Conservation (phyloP, 1,140 invertebrate species). For the Cherax quadricarinatus region DNA sequence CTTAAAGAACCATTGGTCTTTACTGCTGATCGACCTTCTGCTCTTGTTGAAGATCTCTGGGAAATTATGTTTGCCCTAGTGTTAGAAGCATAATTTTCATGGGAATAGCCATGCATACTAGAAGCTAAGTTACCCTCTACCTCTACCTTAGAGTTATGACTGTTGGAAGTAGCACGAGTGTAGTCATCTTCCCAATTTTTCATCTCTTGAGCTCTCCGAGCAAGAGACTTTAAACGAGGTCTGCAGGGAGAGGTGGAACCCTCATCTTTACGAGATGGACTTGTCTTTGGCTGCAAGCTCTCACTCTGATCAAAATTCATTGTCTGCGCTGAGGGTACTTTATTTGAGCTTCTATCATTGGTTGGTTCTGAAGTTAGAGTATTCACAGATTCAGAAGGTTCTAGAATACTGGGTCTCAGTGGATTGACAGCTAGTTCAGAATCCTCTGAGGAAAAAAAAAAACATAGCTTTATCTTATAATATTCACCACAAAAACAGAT, state of each 20-base stretch:
- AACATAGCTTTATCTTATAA: background rate
- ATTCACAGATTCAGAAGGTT: background rate
- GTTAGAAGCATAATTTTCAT: constrained; percentile 40
- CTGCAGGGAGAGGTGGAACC: constrained; percentile 11
- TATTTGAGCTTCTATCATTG: background rate
- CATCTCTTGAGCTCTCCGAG: constrained; percentile 66
- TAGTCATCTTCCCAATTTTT: constrained; percentile 73
- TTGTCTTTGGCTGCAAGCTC: background rate
- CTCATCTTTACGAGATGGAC: background rate
- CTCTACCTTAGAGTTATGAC: constrained; percentile 58
- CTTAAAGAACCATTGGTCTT: background rate
- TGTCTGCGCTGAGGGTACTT: background rate
- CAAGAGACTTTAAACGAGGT: constrained; percentile 44
- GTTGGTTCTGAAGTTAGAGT: background rate
- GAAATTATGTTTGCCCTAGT: background rate
- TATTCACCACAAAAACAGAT: background rate
- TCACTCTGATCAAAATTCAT: background rate
- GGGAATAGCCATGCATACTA: constrained; percentile 21
- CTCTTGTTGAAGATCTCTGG: background rate
- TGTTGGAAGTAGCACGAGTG: constrained; percentile 64
- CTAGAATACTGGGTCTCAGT: background rate
- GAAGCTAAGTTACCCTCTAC: constrained; percentile 50
- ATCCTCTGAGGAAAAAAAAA: constrained; percentile 9
- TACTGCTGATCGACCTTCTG: background rate
- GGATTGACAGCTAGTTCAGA: background rate